Percentiles rank a stretch among this genome's conserved stretches.
Evolutionary conservation across 2,113 vertebrate species (phyloP).

Genomic region (Merops nubicus): DNA sequence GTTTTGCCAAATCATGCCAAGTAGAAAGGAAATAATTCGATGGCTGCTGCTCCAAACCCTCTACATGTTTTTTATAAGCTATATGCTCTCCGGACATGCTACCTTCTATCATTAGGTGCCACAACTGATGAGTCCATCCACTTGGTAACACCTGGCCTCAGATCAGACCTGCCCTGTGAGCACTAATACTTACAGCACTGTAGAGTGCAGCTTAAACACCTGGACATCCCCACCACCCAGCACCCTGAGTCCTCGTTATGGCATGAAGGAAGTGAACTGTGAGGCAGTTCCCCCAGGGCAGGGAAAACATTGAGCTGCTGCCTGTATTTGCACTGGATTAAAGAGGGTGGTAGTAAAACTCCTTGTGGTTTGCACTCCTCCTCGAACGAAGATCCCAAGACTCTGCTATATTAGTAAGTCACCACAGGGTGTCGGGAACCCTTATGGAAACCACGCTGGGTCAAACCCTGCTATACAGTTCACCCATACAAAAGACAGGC

Average conservation of each 20-base stretch:
- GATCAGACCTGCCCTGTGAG: neutral
- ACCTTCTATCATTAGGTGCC: neutral
- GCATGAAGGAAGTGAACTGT: neutral
- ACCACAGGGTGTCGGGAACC: neutral
- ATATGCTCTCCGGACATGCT: neutral
- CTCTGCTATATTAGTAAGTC: neutral
- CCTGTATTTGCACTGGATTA: neutral
- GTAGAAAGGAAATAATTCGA: neutral
- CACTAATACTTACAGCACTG: neutral
- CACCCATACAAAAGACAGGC: neutral
- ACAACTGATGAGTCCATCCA: neutral
- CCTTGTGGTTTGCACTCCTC: neutral
- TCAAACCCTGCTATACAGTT: neutral
- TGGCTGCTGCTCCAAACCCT: neutral
- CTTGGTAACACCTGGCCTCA: neutral
- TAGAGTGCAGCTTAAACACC: neutral
- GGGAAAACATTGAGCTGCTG: neutral
- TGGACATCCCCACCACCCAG: neutral
- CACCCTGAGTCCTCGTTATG: accelerated
- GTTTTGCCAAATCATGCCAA: neutral
- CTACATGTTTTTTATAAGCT: neutral
- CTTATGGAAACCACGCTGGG: neutral
- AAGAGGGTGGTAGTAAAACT: neutral
- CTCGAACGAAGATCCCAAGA: neutral
- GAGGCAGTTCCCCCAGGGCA: neutral